phyloP scores from a whole-genome alignment of 2,888 invertebrate genomes.

The Cantharis lateralis region DNA sequence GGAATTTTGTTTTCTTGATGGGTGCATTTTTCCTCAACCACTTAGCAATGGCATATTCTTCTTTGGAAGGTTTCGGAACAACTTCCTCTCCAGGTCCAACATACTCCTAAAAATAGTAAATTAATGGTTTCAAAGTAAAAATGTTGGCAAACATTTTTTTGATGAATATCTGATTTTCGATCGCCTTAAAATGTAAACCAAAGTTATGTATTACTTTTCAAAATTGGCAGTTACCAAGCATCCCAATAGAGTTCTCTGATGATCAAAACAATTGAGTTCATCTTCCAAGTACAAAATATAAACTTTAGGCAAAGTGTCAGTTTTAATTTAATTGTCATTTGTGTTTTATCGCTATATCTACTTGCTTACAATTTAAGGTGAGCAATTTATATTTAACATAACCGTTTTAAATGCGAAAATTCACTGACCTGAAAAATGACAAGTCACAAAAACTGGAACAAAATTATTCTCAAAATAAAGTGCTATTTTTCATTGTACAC shows the following conservation, averaged over 20 bases:
- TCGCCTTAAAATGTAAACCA: neutral
- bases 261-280: conserved; percentile 28
- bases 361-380: neutral
- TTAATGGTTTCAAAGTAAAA: neutral
- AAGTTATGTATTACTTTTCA: neutral
- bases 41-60: conserved; percentile 91
- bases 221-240: neutral
- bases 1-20: conserved; percentile 93
- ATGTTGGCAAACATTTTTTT: neutral
- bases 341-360: neutral
- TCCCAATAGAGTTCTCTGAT: conserved; percentile 25
- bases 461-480: neutral
- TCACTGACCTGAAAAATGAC: neutral
- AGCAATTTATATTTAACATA: neutral
- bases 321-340: neutral
- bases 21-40: conserved; percentile 93
- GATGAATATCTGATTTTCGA: neutral
- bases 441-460: neutral
- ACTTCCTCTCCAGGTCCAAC: conserved; percentile 57
- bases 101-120: conserved; percentile 53
- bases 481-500: neutral
- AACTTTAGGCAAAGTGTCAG: neutral
- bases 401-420: neutral
- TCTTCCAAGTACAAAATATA: neutral
- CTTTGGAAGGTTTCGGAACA: conserved; percentile 80